A percentile compares a stretch with the other conserved stretches of the same genome.
These are phyloP conservation scores for Odontomachus brunneus DNA, from an alignment of 1,140 invertebrate genomes.

Conservation along the genomic window DNA sequence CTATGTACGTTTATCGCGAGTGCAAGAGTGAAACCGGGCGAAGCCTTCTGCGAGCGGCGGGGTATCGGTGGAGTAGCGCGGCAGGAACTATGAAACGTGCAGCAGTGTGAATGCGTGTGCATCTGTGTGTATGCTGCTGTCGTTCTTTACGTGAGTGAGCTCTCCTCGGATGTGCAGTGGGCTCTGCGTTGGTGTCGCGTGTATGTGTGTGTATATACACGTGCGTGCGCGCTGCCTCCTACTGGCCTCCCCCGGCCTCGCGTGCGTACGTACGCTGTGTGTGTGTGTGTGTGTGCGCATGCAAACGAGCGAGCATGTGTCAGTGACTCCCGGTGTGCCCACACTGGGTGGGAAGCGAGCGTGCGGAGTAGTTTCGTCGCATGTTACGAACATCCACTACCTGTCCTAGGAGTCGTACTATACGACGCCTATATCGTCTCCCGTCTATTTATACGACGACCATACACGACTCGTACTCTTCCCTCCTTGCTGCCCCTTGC, in stretches of 20 bases:
- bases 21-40: conserved; percentile 9
- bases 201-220: conserved; percentile 53
- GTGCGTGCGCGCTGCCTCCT: conserved; percentile 48
- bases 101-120: background rate
- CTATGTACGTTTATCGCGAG: conserved; percentile 22
- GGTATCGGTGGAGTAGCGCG: background rate
- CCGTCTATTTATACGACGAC: conserved; percentile 83
- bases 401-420: conserved; percentile 70
- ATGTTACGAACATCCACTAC: conserved; percentile 69
- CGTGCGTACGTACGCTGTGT: conserved; percentile 48
- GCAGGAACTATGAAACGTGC: background rate
- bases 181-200: background rate
- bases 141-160: conserved; percentile 27
- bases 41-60: background rate
- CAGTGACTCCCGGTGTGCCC: conserved; percentile 57
- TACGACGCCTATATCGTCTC: conserved; percentile 72
- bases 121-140: background rate
- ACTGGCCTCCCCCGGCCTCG: background rate
- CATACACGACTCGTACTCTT: conserved; percentile 79
- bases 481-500: conserved; percentile 61
- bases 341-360: conserved; percentile 52
- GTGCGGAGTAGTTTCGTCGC: conserved; percentile 59
- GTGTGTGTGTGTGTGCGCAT: conserved; percentile 60
- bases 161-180: conserved; percentile 4
- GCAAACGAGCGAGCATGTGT: conserved; percentile 55